Evolutionary conservation across 2,113 vertebrate genomes (phyloP).

Genomic region (Eptatretus burgeri): DNA sequence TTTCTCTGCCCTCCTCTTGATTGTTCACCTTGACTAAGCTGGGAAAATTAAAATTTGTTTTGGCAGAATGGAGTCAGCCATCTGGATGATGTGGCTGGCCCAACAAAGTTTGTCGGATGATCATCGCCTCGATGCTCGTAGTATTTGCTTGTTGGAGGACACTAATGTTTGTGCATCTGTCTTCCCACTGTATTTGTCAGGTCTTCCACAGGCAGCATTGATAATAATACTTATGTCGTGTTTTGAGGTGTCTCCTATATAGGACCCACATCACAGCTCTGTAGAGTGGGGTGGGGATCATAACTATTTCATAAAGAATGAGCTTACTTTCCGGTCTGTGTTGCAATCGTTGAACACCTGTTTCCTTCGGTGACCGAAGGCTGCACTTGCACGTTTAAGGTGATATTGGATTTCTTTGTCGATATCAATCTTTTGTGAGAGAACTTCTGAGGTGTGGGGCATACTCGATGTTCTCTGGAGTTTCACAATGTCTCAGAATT

Average conservation of each 20-base stretch:
- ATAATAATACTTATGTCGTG: background rate
- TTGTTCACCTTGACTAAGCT: background rate
- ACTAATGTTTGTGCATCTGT: background rate
- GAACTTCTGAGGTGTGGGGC: slow-evolving; percentile 1
- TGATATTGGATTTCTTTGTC: background rate
- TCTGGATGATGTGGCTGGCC: background rate
- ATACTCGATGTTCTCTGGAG: background rate
- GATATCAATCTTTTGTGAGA: background rate
- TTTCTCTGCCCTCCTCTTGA: slow-evolving; percentile 3
- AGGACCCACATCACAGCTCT: background rate
- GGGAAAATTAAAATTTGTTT: background rate
- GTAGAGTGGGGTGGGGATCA: background rate
- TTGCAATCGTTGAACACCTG: background rate
- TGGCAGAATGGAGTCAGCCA: background rate
- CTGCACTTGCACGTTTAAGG: background rate
- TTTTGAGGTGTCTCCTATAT: background rate
- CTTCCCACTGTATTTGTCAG: background rate
- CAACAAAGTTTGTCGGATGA: background rate
- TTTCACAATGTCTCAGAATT: background rate
- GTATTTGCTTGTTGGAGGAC: background rate
- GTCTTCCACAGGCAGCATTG: background rate
- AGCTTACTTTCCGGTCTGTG: background rate
- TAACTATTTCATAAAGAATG: background rate
- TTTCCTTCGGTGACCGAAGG: background rate
- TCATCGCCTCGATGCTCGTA: background rate